phyloP scores from a whole-genome alignment of 2,113 vertebrate genomes.

The Tychaedon coryphoeus region DNA sequence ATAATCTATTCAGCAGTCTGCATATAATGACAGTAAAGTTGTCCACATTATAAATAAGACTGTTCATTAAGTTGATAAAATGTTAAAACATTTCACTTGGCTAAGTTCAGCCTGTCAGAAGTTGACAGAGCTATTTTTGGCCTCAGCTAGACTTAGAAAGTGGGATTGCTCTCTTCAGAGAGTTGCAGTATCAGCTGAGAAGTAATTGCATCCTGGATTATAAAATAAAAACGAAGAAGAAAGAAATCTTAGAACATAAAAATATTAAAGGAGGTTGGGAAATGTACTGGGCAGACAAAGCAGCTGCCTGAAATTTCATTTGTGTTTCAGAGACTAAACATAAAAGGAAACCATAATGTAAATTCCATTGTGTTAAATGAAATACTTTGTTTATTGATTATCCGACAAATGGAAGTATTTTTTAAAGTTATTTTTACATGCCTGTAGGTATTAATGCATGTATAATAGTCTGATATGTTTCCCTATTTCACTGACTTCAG shows the following conservation, averaged over 20 bases:
- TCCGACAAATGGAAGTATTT: not conserved
- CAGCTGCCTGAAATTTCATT: not conserved
- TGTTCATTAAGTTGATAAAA: constrained; percentile 65
- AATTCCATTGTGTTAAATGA: not conserved
- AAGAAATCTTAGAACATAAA: constrained; percentile 4
- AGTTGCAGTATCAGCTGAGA: constrained; percentile 45
- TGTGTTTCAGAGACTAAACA: not conserved
- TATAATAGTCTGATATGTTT: not conserved
- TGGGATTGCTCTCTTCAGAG: constrained; percentile 48
- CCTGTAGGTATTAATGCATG: not conserved
- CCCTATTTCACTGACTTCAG: not conserved
- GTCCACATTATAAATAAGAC: constrained; percentile 59
- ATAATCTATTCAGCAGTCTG: constrained; percentile 18
- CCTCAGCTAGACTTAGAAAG: not conserved
- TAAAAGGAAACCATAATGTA: not conserved
- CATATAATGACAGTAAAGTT: constrained; percentile 38
- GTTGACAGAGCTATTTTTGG: constrained; percentile 55
- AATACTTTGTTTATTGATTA: constrained; percentile 6
- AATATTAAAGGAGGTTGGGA: not conserved
- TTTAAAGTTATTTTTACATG: not conserved
- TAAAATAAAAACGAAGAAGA: not conserved
- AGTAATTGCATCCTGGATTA: constrained; percentile 24
- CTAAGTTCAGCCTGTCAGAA: constrained; percentile 62
- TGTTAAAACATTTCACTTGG: constrained; percentile 54
- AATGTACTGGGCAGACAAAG: not conserved